phyloP scores from a whole-genome alignment of 1,140 invertebrate species.

The Potamilus streckersoni region DNA sequence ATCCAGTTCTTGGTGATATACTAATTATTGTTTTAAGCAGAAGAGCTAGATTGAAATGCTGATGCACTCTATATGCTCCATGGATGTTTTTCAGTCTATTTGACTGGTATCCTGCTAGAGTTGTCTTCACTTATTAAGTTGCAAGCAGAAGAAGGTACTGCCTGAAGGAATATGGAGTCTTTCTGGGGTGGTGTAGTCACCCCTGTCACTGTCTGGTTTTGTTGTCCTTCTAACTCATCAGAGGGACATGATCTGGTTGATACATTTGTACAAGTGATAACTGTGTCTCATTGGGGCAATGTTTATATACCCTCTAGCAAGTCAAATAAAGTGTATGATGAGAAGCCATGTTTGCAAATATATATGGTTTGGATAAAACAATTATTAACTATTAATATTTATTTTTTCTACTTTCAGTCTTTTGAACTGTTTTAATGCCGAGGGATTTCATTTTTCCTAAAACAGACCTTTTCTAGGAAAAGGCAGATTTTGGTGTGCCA shows the following conservation, averaged over 20 bases:
- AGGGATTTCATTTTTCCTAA: constrained; percentile 90
- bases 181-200: too few species aligned
- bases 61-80: too few species aligned
- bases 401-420: constrained; percentile 73
- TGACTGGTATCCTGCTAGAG: too few species aligned
- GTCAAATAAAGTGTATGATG: background rate
- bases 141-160: too few species aligned
- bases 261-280: background rate
- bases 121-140: too few species aligned
- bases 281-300: background rate
- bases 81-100: too few species aligned
- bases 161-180: too few species aligned
- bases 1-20: too few species aligned
- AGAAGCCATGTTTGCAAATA: background rate
- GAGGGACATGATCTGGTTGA: background rate
- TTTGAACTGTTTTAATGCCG: constrained; percentile 87
- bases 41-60: too few species aligned
- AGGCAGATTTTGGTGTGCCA: too few species aligned
- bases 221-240: constrained; percentile 4
- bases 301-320: background rate
- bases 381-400: constrained; percentile 21
- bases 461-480: background rate
- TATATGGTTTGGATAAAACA: background rate
- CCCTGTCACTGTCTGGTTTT: constrained; percentile 1
- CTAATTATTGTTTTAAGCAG: too few species aligned